A percentile compares a stretch with the other conserved stretches of the same genome.
These are phyloP conservation scores for Lepisosteus osseus DNA, from an alignment of 2,113 vertebrate genomes.

Conservation along the genomic window DNA sequence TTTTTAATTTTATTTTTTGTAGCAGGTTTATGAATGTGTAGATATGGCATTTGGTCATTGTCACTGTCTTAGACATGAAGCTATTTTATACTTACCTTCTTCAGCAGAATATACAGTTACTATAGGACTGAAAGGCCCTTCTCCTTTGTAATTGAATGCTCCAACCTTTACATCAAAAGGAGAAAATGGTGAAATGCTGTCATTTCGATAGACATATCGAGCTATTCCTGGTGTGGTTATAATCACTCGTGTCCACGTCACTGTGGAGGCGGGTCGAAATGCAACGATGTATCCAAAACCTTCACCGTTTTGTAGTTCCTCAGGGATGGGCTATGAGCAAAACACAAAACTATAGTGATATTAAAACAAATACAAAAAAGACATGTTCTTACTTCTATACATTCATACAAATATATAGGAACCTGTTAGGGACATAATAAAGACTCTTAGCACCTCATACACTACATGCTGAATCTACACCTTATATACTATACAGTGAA, in stretches of 20 bases:
- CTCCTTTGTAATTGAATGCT: slow-evolving; percentile 88
- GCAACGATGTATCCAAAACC: slow-evolving; percentile 93
- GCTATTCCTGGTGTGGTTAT: slow-evolving; percentile 76
- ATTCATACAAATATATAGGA: too few relatives aligned
- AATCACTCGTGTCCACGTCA: slow-evolving; percentile 86
- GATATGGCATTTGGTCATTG: too few relatives aligned
- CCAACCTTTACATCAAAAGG: slow-evolving; percentile 90
- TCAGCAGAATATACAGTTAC: slow-evolving; percentile 85
- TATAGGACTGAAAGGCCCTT: slow-evolving; percentile 88
- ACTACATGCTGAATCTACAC: too few relatives aligned
- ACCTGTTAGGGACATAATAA: too few relatives aligned
- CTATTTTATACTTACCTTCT: slow-evolving; percentile 69
- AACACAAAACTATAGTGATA: slow-evolving; percentile 80
- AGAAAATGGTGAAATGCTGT: slow-evolving; percentile 84
- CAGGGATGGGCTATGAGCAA: slow-evolving; percentile 83
- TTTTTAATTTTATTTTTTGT: background rate
- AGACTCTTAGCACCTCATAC: too few relatives aligned
- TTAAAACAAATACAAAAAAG: slow-evolving; percentile 72
- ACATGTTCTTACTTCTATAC: slow-evolving; percentile 26
- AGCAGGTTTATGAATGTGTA: too few relatives aligned
- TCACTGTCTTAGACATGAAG: too few relatives aligned
- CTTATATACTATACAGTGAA: too few relatives aligned
- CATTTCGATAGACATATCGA: slow-evolving; percentile 82
- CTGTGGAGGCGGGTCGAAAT: slow-evolving; percentile 75
- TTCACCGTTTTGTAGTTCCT: slow-evolving; percentile 90